phyloP scores from a whole-genome alignment of 2,797 vertebrate species.

The Helostoma temminkii region DNA sequence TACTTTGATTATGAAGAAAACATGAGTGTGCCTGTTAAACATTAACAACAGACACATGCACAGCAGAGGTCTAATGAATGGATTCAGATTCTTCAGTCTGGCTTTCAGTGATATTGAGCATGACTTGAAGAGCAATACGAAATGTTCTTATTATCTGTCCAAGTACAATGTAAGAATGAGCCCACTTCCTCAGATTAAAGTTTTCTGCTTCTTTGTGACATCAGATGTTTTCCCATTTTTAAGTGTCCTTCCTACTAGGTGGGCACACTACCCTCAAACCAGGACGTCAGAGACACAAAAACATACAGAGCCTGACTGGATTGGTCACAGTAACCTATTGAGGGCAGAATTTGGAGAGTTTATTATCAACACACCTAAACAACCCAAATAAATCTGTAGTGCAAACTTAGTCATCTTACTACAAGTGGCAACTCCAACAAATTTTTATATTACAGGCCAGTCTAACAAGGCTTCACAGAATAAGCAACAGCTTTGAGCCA shows the following conservation, averaged over 20 bases:
- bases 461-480: neutral
- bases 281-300: neutral
- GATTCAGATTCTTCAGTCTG: slow-evolving; percentile 28
- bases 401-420: neutral
- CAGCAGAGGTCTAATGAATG: slow-evolving; percentile 16
- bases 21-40: slow-evolving; percentile 45
- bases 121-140: neutral
- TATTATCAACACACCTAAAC: neutral
- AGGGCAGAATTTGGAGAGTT: slow-evolving; percentile 8
- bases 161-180: slow-evolving; percentile 22
- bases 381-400: neutral
- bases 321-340: neutral
- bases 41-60: slow-evolving; percentile 53
- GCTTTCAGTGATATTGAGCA: slow-evolving; percentile 7
- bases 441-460: neutral
- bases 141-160: slow-evolving; percentile 31
- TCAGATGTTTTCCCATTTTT: too few relatives aligned
- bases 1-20: slow-evolving; percentile 32
- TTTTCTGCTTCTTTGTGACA: too few relatives aligned
- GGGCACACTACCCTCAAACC: too few relatives aligned
- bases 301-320: neutral
- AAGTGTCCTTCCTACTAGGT: too few relatives aligned
- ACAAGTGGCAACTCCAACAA: neutral
- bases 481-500: neutral
- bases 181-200: neutral